Evolutionary conservation across 2,888 invertebrate genomes (phyloP).

Genomic region (Cremastinae sp.): DNA sequence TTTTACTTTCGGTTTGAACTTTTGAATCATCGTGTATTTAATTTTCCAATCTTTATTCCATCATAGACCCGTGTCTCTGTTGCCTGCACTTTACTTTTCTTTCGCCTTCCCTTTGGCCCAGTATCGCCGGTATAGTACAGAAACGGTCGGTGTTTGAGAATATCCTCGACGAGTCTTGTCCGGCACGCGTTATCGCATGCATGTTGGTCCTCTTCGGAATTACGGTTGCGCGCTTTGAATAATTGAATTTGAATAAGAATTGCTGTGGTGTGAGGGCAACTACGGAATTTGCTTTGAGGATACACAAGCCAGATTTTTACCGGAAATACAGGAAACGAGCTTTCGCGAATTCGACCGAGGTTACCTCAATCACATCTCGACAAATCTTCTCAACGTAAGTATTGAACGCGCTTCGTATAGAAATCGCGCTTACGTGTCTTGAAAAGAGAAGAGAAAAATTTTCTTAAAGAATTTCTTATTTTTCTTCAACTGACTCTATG

Average conservation of each 20-base stretch:
- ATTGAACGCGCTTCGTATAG: too few species aligned
- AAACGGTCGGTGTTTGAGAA: constrained; percentile 18
- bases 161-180: constrained; percentile 36
- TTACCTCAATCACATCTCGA: too few species aligned
- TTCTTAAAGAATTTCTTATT: neutral
- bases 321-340: neutral
- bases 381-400: too few species aligned
- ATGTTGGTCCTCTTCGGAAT: constrained; percentile 40
- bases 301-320: constrained; percentile 1
- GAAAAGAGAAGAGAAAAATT: neutral
- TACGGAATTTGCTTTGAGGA: constrained; percentile 12
- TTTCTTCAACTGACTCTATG: too few species aligned
- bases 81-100: constrained; percentile 60
- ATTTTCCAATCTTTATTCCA: constrained; percentile 39
- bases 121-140: constrained; percentile 1
- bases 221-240: constrained; percentile 52
- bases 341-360: too few species aligned
- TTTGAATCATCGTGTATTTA: neutral
- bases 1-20: too few species aligned
- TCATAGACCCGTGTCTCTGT: constrained; percentile 62
- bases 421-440: too few species aligned
- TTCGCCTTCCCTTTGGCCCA: constrained; percentile 44
- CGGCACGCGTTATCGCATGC: constrained; percentile 43
- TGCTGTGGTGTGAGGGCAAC: constrained; percentile 4
- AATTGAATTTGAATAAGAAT: constrained; percentile 58